These are phyloP conservation scores for Sebastes fasciatus DNA, from an alignment of 2,113 vertebrate species.

Conservation along the genomic window DNA sequence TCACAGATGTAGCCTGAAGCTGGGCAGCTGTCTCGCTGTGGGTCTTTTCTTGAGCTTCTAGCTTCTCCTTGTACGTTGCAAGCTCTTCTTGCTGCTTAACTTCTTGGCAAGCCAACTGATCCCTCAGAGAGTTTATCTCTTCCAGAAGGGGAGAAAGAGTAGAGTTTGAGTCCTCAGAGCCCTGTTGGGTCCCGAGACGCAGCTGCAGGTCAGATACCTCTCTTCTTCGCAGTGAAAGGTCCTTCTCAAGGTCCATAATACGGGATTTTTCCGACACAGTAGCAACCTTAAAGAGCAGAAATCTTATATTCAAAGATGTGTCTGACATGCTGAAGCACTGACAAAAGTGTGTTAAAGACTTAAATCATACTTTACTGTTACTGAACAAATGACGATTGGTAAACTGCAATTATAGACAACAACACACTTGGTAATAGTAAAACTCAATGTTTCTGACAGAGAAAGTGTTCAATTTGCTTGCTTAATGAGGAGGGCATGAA, in stretches of 20 bases:
- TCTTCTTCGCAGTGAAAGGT: slow-evolving; percentile 88
- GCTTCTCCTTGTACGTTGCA: slow-evolving; percentile 82
- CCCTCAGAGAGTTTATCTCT: slow-evolving; percentile 90
- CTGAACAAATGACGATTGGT: background rate
- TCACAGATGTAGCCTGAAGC: slow-evolving; percentile 84
- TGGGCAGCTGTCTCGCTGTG: slow-evolving; percentile 85
- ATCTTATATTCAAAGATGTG: slow-evolving; percentile 47
- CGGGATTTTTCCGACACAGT: slow-evolving; percentile 97
- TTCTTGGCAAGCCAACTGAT: slow-evolving; percentile 85
- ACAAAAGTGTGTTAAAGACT: background rate
- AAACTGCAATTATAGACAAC: background rate
- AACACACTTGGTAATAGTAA: slow-evolving; percentile 1
- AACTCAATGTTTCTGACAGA: background rate
- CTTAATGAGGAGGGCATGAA: slow-evolving; percentile 3
- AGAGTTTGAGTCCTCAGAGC: slow-evolving; percentile 82
- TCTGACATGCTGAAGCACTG: background rate
- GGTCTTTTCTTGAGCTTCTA: slow-evolving; percentile 84
- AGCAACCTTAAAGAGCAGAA: slow-evolving; percentile 88
- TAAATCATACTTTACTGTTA: slow-evolving; percentile 1
- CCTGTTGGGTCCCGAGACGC: slow-evolving; percentile 86
- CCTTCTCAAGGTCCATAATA: slow-evolving; percentile 96
- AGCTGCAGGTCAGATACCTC: slow-evolving; percentile 91
- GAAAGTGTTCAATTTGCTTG: background rate
- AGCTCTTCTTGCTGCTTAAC: slow-evolving; percentile 85
- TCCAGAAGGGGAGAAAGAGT: slow-evolving; percentile 88